Percentiles rank a stretch among this genome's conserved stretches.
Conservation (phyloP, 2,797 vertebrate genomes). For the Cirrhinus molitorella region DNA sequence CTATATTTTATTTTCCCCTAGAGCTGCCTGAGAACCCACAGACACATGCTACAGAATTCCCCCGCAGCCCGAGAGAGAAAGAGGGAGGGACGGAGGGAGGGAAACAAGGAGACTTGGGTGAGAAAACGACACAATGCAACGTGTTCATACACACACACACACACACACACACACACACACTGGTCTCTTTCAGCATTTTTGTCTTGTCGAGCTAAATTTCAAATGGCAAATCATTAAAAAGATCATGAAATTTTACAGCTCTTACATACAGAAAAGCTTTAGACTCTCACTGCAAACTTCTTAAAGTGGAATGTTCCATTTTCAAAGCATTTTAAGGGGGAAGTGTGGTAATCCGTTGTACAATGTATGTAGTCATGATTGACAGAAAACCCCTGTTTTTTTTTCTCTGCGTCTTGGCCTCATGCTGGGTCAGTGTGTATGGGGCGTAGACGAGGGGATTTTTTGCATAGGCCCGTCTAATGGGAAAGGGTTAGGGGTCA, state of each 20-base stretch:
- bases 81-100: slow-evolving; percentile 30
- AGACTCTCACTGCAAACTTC: slow-evolving; percentile 30
- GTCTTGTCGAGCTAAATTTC: not conserved
- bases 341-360: slow-evolving; percentile 71
- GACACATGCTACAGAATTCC: slow-evolving; percentile 82
- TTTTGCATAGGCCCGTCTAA: slow-evolving; percentile 59
- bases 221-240: not conserved
- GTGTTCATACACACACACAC: slow-evolving; percentile 50
- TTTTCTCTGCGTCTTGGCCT: slow-evolving; percentile 59
- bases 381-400: slow-evolving; percentile 63
- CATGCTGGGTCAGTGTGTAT: slow-evolving; percentile 57
- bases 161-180: slow-evolving; percentile 47
- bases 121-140: slow-evolving; percentile 53
- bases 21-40: slow-evolving; percentile 78
- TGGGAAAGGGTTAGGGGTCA: slow-evolving; percentile 71
- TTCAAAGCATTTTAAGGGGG: slow-evolving; percentile 66
- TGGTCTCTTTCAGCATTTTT: not conserved
- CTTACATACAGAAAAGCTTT: not conserved
- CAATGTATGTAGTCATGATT: slow-evolving; percentile 77
- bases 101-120: slow-evolving; percentile 37
- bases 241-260: not conserved
- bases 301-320: slow-evolving; percentile 66
- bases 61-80: slow-evolving; percentile 64
- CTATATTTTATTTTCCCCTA: slow-evolving; percentile 77
- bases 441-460: slow-evolving; percentile 59